Percentiles rank a stretch among this genome's conserved stretches.
phyloP scores from a whole-genome alignment of 2,797 vertebrate species.

The Molossus alvarezi region DNA sequence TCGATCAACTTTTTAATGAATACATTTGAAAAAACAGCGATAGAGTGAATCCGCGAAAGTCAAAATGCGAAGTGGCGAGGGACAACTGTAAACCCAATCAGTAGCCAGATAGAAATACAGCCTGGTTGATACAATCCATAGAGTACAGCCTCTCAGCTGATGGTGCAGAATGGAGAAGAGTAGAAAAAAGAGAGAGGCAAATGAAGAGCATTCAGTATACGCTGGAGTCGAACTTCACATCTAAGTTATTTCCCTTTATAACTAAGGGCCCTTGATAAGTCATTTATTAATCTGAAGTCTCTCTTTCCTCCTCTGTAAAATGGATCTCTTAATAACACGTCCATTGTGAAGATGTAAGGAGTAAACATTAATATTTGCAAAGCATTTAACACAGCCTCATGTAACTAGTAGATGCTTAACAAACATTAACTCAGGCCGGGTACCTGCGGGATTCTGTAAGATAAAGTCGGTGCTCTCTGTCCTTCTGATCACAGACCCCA shows the following conservation, averaged over 20 bases:
- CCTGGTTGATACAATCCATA: neutral
- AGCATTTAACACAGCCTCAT: neutral
- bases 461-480: neutral
- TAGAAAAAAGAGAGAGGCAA: neutral
- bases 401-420: neutral
- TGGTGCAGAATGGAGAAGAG: neutral
- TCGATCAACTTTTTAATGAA: too few relatives aligned
- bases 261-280: neutral
- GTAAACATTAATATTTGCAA: neutral
- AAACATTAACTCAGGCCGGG: neutral
- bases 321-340: neutral
- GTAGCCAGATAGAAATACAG: neutral
- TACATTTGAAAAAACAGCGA: too few relatives aligned
- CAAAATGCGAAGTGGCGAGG: too few relatives aligned
- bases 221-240: neutral
- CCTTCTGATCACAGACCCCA: neutral
- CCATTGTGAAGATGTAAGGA: neutral
- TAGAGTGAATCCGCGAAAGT: too few relatives aligned
- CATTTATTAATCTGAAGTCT: constrained; percentile 1
- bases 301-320: neutral
- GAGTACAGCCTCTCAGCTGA: neutral
- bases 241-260: neutral
- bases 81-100: neutral
- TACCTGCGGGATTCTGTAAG: neutral
- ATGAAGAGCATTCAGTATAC: neutral